phyloP scores from a whole-genome alignment of 2,888 invertebrate species.

The Endotricha flammealis region DNA sequence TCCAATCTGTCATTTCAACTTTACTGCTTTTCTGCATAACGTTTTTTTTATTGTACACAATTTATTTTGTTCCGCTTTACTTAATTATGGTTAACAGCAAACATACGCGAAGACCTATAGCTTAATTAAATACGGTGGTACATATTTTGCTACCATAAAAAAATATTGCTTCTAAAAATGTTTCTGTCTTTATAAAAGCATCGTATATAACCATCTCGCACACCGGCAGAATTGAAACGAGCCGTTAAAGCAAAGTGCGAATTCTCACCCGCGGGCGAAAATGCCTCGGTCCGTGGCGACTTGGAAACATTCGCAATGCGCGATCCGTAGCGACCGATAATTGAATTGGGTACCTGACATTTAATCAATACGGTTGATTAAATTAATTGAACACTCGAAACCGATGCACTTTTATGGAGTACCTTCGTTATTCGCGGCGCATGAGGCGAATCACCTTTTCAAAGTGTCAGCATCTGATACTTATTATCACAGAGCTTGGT shows the following conservation, averaged over 20 bases:
- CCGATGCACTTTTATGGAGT: conserved; percentile 60
- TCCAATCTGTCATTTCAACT: no score
- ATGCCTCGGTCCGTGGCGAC: conserved; percentile 20
- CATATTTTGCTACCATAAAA: no score
- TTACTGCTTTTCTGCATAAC: no score
- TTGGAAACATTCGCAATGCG: conserved; percentile 37
- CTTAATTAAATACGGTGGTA: no score
- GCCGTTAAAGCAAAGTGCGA: conserved; percentile 47
- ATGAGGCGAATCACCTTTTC: conserved; percentile 25
- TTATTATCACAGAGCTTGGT: conserved; percentile 20
- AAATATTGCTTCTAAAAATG: no score
- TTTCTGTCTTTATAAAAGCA: neutral
- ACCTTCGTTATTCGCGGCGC: conserved; percentile 34
- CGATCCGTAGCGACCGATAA: conserved; percentile 48
- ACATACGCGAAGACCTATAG: no score
- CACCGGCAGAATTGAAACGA: conserved; percentile 47
- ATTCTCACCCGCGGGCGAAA: conserved; percentile 39
- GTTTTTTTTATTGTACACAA: no score
- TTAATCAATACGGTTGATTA: conserved; percentile 70
- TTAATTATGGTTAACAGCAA: no score
- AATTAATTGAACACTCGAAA: conserved; percentile 64
- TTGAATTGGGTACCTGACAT: conserved; percentile 72
- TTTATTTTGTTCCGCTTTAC: no score
- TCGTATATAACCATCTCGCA: conserved; percentile 21
- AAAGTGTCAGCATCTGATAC: conserved; percentile 23